Conservation (phyloP, 2,797 vertebrate species). For the Gallinago solitaria region DNA sequence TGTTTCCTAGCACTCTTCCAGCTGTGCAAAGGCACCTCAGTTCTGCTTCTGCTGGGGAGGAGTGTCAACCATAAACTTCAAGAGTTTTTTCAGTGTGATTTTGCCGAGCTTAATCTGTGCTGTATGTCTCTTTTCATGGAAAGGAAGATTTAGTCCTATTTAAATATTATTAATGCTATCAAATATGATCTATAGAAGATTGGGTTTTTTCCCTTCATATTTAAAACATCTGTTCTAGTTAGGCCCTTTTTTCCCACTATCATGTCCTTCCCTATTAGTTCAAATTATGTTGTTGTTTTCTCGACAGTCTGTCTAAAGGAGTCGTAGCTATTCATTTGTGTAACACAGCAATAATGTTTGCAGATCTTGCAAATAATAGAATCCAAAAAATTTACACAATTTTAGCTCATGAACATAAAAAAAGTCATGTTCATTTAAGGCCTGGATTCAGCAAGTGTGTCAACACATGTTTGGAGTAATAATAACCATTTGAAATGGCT, state of each 20-base stretch:
- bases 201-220: not conserved
- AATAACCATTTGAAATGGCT: not conserved
- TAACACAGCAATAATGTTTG: conserved; percentile 6
- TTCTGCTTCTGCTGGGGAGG: not conserved
- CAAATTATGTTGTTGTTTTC: conserved; percentile 14
- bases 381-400: not conserved
- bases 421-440: not conserved
- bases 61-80: not conserved
- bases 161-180: not conserved
- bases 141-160: not conserved
- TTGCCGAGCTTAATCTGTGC: not conserved
- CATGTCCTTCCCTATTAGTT: not conserved
- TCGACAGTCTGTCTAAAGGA: not conserved
- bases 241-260: not conserved
- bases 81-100: not conserved
- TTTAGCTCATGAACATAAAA: conserved; percentile 16
- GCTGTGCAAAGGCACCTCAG: not conserved
- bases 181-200: not conserved
- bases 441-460: not conserved
- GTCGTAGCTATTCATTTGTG: not conserved
- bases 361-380: not conserved
- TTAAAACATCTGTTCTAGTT: not conserved
- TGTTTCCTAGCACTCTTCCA: not conserved
- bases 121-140: not conserved
- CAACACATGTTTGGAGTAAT: not conserved